A percentile compares a stretch with the other conserved stretches of the same genome.
phyloP scores from a whole-genome alignment of 1,140 invertebrate species.

The Anastatus disparis region DNA sequence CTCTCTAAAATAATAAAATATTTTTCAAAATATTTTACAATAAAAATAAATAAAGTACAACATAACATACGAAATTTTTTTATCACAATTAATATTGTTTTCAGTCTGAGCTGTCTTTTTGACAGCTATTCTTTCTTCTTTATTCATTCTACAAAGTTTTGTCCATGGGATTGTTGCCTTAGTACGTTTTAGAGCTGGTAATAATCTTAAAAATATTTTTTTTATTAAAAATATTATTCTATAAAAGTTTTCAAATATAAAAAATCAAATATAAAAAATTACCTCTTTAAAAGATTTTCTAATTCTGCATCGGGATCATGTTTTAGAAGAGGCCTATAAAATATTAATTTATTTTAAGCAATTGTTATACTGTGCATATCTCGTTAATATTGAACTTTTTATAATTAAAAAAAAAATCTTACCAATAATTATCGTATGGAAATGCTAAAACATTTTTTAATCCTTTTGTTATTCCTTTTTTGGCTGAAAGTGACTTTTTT shows the following conservation, averaged over 20 bases:
- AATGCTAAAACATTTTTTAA: conserved; percentile 55
- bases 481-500: conserved; percentile 50
- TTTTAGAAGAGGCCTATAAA: conserved; percentile 52
- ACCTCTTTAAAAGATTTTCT: conserved; percentile 48
- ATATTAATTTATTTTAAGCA: neutral
- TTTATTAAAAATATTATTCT: no score
- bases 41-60: neutral
- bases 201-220: conserved; percentile 42
- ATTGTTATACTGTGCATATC: no score
- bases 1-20: conserved; percentile 48
- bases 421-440: conserved; percentile 53
- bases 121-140: conserved; percentile 50
- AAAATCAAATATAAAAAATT: no score
- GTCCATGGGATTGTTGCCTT: conserved; percentile 49
- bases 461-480: conserved; percentile 51
- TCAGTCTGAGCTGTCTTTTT: conserved; percentile 40
- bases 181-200: conserved; percentile 46
- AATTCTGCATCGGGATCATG: conserved; percentile 41
- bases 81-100: neutral
- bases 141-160: conserved; percentile 52
- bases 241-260: no score
- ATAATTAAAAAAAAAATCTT: no score
- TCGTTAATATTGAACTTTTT: no score
- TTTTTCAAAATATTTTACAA: neutral
- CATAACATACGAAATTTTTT: neutral